phyloP scores from a whole-genome alignment of 64 coral and sea anemone genomes.

The Stichodactyla mertensii region DNA sequence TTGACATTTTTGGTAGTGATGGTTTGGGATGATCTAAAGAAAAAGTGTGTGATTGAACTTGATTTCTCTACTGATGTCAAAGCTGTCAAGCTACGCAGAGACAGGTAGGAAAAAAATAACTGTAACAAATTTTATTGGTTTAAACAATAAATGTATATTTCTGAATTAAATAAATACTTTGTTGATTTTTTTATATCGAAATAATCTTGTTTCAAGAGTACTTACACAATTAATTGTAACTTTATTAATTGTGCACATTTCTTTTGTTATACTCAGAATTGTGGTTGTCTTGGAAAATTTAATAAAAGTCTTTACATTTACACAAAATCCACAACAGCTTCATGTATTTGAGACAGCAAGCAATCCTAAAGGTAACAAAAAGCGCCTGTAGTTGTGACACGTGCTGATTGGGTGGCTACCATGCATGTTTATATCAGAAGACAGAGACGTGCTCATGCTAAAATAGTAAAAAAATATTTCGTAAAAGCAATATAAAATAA shows the following conservation, averaged over 20 bases:
- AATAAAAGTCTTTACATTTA: conserved; percentile 99
- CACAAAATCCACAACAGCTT: conserved; percentile 96
- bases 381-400: background rate
- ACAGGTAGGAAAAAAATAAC: conserved; percentile 44
- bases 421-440: too few species aligned
- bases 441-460: too few species aligned
- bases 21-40: conserved; percentile 99
- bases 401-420: too few species aligned
- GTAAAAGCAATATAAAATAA: too few species aligned
- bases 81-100: conserved; percentile 97
- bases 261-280: conserved; percentile 47
- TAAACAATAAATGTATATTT: too few species aligned
- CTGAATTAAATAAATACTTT: too few species aligned
- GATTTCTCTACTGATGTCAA: conserved; percentile 95
- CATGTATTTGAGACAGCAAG: conserved; percentile 97
- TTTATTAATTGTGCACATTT: too few species aligned
- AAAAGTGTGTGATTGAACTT: conserved; percentile 92
- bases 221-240: too few species aligned
- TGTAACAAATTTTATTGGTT: background rate
- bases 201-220: too few species aligned
- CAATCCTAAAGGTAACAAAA: conserved; percentile 79
- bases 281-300: conserved; percentile 89
- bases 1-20: conserved; percentile 50
- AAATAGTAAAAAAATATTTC: too few species aligned
- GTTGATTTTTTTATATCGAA: too few species aligned